Evolutionary conservation across 2,113 vertebrate genomes (phyloP).

Genomic region (Chlorodrepanis virens): DNA sequence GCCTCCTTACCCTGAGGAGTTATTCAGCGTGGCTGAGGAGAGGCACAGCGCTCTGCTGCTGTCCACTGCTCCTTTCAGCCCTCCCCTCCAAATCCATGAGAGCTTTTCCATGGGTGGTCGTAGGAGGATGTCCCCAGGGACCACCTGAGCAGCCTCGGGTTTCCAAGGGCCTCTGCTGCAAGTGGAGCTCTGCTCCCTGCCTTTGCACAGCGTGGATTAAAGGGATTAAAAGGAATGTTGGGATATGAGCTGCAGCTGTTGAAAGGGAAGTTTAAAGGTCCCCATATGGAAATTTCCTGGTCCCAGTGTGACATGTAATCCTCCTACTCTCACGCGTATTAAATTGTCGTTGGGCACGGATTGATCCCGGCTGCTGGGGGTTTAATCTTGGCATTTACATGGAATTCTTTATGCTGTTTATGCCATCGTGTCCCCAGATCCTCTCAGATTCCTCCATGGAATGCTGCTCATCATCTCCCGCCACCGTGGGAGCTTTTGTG

Average conservation of each 20-base stretch:
- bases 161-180: not conserved
- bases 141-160: not conserved
- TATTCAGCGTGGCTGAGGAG: not conserved
- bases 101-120: accelerated
- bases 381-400: not conserved
- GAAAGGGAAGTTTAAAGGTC: not conserved
- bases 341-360: accelerated
- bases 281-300: not conserved
- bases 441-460: not conserved
- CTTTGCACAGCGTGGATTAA: not conserved
- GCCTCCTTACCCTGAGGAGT: not conserved
- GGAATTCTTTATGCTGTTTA: not conserved
- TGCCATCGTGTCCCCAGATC: not conserved
- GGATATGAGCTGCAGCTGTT: not conserved
- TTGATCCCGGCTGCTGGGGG: not conserved
- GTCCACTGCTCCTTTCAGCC: accelerated
- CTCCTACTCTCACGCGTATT: not conserved
- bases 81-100: not conserved
- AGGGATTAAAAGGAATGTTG: not conserved
- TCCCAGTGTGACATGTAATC: not conserved
- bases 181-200: not conserved
- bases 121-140: not conserved
- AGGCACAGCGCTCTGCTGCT: not conserved
- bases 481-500: not conserved
- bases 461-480: not conserved